phyloP scores from a whole-genome alignment of 2,888 invertebrate species.

The Lamellibrachia columna region DNA sequence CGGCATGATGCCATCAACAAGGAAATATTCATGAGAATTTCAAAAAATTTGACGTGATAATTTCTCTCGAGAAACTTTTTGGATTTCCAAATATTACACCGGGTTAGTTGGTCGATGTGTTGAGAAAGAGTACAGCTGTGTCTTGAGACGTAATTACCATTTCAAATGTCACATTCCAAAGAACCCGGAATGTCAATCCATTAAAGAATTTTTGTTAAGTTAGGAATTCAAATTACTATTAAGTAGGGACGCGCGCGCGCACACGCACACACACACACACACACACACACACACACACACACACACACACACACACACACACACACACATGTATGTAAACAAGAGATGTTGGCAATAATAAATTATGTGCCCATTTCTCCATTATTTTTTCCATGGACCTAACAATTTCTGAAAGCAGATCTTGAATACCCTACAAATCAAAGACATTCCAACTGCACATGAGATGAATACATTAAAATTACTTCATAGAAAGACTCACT shows the following conservation, averaged over 20 bases:
- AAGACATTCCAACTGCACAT: constrained; percentile 10
- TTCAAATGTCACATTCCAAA: too few relatives aligned
- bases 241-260: not conserved
- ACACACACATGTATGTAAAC: too few relatives aligned
- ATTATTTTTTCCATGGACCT: constrained; percentile 3
- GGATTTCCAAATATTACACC: too few relatives aligned
- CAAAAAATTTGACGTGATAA: too few relatives aligned
- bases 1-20: not conserved
- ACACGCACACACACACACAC: not conserved
- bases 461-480: not conserved
- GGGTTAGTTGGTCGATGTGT: too few relatives aligned
- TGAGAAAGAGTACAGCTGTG: too few relatives aligned
- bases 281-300: not conserved
- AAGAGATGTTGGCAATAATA: not conserved
- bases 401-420: not conserved
- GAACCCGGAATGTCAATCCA: too few relatives aligned
- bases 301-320: too few relatives aligned
- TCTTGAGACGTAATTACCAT: too few relatives aligned
- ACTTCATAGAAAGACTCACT: not conserved
- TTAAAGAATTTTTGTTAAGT: too few relatives aligned
- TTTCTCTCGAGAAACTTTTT: too few relatives aligned
- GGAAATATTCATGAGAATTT: not conserved
- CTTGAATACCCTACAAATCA: not conserved
- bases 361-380: not conserved
- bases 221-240: not conserved